Base-by-base conservation (phyloP, 2,113 vertebrate species). In the Poecile atricapillus region DNA sequence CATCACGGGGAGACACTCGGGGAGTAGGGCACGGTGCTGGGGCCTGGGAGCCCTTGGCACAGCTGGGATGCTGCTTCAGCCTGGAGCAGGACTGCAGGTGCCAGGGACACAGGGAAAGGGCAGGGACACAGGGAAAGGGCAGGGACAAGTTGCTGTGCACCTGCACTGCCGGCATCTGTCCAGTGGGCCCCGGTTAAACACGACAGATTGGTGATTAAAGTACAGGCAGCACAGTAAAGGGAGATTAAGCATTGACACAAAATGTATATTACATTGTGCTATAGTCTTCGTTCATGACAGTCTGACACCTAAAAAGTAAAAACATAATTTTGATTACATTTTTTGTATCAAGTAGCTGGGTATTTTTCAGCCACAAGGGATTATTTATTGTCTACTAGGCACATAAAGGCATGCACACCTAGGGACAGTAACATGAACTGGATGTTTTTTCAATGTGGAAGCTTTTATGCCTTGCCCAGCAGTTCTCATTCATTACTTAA, bases 1-100 rank as follows among this genome's bases (percentile, higher is more conserved):
- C 49, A 46, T 27, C 3, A 1, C 1, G 1, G 37, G 21, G 15
- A 49, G 10, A 3, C 46, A 14, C 14, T 16, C 1, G 0, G 39
- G 30, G 93, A 80, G 94, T 59, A 74, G 65, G 55, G 44, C 8
- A 19, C 7, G 14, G n/a, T 1, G 4, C 55, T 2, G 15, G 31
- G 30, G 2, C 15, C 43, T 50, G 5, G 0, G 43, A 53, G 27
- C 24, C 27, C 31, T 47, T 44, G 2, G 5, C 39, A 16, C 4
- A 11, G 15, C 7, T 3, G n/a, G 65, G 41, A 31, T 47, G 31
- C 23, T 67, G 65, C 79, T 47, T n/a, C 76, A 63, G 73, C 24
- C 50, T 31, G 22, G 41, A 65, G 62, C 37, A 19, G 46, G 46
- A 19, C 28, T 37, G 55, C 49, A 31, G 59, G 30, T 53, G 56